Percentiles rank a stretch among this genome's conserved stretches.
Conservation (phyloP, 2,113 vertebrate species). For the Phalacrocorax brasilianus region DNA sequence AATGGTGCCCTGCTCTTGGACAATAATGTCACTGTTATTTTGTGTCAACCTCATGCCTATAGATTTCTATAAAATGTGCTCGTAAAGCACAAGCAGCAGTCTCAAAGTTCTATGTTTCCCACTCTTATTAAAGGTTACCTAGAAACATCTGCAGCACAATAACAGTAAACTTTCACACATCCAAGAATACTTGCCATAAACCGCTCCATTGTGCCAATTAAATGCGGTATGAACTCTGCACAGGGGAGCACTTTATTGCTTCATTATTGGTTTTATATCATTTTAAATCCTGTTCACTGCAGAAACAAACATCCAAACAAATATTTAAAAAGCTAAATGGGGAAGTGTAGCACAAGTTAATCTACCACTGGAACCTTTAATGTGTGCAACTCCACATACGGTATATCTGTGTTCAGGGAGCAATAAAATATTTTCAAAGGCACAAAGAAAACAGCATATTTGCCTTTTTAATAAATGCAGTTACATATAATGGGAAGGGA, state of each 20-base stretch:
- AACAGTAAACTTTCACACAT: constrained; percentile 18
- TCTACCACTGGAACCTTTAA: background rate
- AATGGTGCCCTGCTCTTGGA: background rate
- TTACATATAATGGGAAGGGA: background rate
- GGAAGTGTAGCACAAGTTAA: constrained; percentile 9
- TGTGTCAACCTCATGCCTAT: background rate
- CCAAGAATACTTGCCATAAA: constrained; percentile 23
- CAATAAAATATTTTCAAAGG: constrained; percentile 18
- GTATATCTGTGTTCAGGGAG: background rate
- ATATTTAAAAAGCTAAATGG: constrained; percentile 54
- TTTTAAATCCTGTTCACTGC: constrained; percentile 63
- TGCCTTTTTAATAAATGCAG: background rate
- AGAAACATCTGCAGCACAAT: constrained; percentile 36
- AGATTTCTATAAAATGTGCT: constrained; percentile 11
- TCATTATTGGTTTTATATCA: constrained; percentile 58
- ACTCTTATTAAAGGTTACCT: constrained; percentile 59
- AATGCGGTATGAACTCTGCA: constrained; percentile 31
- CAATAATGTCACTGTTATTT: background rate
- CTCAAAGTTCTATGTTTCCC: constrained; percentile 31
- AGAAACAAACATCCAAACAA: constrained; percentile 53
- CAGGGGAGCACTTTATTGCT: constrained; percentile 41
- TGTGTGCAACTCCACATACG: background rate
- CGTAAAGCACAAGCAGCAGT: background rate
- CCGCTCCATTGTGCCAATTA: constrained; percentile 60
- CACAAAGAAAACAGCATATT: background rate